A percentile compares a stretch with the other conserved stretches of the same genome.
These are phyloP conservation scores for Holacanthus passer DNA, from an alignment of 2,113 vertebrate genomes.

Conservation along the genomic window DNA sequence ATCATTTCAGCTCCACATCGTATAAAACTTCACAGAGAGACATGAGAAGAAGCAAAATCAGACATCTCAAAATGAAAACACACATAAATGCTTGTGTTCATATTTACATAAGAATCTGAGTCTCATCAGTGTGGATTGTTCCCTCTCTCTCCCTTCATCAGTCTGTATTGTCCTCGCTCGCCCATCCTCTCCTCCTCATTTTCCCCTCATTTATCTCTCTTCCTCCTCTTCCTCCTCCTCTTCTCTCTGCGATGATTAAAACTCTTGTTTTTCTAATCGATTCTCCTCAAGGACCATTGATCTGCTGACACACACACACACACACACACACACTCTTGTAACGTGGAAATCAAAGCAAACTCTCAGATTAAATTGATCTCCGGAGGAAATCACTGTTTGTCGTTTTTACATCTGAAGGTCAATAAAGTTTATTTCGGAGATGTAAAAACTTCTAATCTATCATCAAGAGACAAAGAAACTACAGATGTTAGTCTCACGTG, in stretches of 20 bases:
- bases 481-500: no score
- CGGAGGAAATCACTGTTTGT: not conserved
- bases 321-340: not conserved
- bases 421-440: no score
- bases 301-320: constrained; percentile 50
- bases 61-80: no score
- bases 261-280: constrained; percentile 69
- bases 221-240: constrained; percentile 6
- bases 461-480: no score
- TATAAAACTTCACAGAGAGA: no score
- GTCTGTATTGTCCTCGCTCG: constrained; percentile 33
- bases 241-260: constrained; percentile 50
- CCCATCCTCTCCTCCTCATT: not conserved
- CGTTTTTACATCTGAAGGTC: constrained; percentile 6
- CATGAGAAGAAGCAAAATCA: no score
- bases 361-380: constrained; percentile 19
- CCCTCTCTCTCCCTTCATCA: constrained; percentile 34
- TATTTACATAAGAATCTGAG: no score
- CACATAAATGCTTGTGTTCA: no score
- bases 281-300: constrained; percentile 73
- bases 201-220: not conserved
- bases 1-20: no score
- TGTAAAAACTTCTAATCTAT: no score
- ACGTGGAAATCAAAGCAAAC: not conserved
- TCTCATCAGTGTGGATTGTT: not conserved